Conservation (phyloP, 1,140 invertebrate genomes). For the Drosophila pseudoananassae region DNA sequence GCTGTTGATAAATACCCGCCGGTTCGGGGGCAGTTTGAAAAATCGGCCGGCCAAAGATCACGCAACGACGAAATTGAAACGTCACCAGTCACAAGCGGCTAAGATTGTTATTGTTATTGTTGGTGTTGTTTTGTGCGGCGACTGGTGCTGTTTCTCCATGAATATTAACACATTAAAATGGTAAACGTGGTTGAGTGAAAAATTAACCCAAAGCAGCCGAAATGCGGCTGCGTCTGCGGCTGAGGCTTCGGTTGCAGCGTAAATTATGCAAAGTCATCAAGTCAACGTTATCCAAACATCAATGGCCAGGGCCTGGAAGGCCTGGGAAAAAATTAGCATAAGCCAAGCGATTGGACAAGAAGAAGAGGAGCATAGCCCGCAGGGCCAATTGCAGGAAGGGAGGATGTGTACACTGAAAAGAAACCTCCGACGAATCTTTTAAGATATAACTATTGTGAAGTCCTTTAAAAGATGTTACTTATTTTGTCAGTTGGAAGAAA, state of each 20-base stretch:
- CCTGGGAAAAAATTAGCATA: slow-evolving; percentile 78
- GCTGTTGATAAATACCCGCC: slow-evolving; percentile 41
- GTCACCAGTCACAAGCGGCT: slow-evolving; percentile 54
- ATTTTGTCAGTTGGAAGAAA: too few species aligned
- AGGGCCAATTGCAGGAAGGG: slow-evolving; percentile 16
- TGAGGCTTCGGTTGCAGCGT: slow-evolving; percentile 39
- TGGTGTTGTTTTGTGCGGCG: slow-evolving; percentile 7
- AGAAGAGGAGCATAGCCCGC: slow-evolving; percentile 23
- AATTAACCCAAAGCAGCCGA: slow-evolving; percentile 67
- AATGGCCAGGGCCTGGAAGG: slow-evolving; percentile 52
- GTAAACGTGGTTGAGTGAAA: slow-evolving; percentile 75
- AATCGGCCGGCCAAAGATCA: slow-evolving; percentile 50
- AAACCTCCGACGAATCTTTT: neutral
- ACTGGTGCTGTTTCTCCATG: slow-evolving; percentile 40
- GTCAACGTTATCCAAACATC: slow-evolving; percentile 80
- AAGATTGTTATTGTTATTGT: slow-evolving; percentile 15
- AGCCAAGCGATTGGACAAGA: slow-evolving; percentile 48
- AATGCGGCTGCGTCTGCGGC: slow-evolving; percentile 25
- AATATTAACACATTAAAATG: slow-evolving; percentile 79
- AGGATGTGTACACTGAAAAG: slow-evolving; percentile 7
- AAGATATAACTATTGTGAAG: too few species aligned
- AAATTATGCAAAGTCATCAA: slow-evolving; percentile 81
- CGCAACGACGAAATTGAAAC: slow-evolving; percentile 67
- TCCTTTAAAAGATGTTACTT: neutral
- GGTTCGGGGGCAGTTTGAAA: slow-evolving; percentile 44